Evolutionary conservation across 2,113 vertebrate genomes (phyloP), one percentile per base, ranked within the genome.

Genomic region (Prolemur simus): DNA sequence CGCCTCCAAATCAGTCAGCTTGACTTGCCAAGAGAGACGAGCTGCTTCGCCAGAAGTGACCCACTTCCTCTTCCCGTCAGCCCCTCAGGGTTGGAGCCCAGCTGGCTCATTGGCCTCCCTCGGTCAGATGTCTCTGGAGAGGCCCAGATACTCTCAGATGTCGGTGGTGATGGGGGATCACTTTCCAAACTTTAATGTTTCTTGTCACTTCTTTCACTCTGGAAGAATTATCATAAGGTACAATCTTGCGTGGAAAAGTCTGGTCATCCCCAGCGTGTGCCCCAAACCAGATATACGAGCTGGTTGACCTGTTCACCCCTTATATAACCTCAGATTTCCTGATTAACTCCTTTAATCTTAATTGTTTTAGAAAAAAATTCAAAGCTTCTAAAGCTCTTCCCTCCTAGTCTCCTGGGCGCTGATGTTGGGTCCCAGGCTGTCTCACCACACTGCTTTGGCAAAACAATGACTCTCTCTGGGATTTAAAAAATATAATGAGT

Each of bases 321-420:
- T 96, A 83, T 2, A 37, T 96, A 97, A 96, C 85, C 91, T 94
- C 69, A 95, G 95, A 97, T 96, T 97, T 97, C 88, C 91, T 76
- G 85, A 97, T 97, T 96, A 97, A 87, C 49, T 82, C 29, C 68
- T 97, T 95, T 97, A 85, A 96, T 97, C 66, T 91, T 83, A 94
- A 92, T 76, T 96, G 92, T 96, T 95, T 96, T 47, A 73, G 81
- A 77, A 85, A 92, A 87, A 89, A 71, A 18, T 39, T 74, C 74
- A 95, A 95, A 96, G 74, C 87, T 93, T 94, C 42, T 78, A 78
- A 95, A 92, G 20, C 45, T 87, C 82, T 96, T 76, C 47, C 18
- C 66, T 92, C 52, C 21, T 89, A 9, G 45, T 86, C 86, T 90
- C 76, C 11, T 9, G 58, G 89, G 88, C 47, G 85, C 60, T 0